These are phyloP conservation scores for Planiliza haematocheilus DNA, from an alignment of 2,113 vertebrate genomes.

Conservation along the genomic window DNA sequence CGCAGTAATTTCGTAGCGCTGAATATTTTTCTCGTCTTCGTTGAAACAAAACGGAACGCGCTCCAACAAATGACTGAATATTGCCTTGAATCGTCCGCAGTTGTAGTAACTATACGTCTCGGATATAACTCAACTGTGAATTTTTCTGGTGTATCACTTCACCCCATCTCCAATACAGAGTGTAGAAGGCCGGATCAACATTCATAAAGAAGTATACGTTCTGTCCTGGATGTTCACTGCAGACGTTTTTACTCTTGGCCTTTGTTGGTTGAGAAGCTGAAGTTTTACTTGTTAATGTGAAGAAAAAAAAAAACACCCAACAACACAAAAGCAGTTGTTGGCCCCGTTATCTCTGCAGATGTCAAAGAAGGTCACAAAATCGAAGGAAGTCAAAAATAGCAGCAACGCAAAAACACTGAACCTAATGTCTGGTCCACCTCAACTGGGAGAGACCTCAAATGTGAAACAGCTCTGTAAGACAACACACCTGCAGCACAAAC, in stretches of 20 bases:
- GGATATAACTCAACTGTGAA: too few relatives aligned
- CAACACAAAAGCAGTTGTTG: conserved; percentile 51
- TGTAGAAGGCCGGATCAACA: too few relatives aligned
- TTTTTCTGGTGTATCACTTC: too few relatives aligned
- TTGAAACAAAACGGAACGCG: too few relatives aligned
- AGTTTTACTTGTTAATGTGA: conserved; percentile 7
- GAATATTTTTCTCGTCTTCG: too few relatives aligned
- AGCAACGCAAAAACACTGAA: conserved; percentile 6
- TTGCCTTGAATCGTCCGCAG: too few relatives aligned
- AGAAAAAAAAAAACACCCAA: conserved; percentile 19
- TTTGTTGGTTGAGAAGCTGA: neutral
- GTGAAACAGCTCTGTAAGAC: neutral
- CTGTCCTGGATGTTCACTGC: neutral
- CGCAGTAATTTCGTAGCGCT: too few relatives aligned
- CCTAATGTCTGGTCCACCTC: conserved; percentile 16
- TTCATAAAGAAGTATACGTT: too few relatives aligned
- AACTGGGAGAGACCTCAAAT: neutral
- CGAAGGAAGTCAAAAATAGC: conserved; percentile 45
- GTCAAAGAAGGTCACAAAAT: conserved; percentile 72
- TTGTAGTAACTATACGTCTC: too few relatives aligned
- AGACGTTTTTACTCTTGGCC: conserved; percentile 17
- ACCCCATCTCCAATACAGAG: too few relatives aligned
- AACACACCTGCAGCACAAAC: neutral
- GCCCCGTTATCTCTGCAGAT: conserved; percentile 66
- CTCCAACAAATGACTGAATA: too few relatives aligned